A percentile compares a stretch with the other conserved stretches of the same genome.
phyloP scores from a whole-genome alignment of 2,797 vertebrate species.

The Threskiornis aethiopicus region DNA sequence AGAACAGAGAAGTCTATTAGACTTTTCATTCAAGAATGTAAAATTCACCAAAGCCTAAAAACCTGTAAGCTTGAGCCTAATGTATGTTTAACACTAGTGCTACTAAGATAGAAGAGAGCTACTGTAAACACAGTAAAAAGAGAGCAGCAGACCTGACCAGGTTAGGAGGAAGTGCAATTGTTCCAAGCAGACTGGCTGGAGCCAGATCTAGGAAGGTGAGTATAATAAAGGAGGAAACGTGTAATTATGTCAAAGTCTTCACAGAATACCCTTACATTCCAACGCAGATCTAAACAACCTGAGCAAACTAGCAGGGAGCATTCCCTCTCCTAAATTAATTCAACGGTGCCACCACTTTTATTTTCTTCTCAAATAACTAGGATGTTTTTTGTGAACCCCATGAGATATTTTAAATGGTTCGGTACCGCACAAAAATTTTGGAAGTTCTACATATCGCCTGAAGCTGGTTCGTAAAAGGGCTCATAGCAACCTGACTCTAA shows the following conservation, averaged over 20 bases:
- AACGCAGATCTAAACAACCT: slow-evolving; percentile 24
- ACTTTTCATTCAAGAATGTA: neutral
- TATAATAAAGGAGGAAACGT: slow-evolving; percentile 62
- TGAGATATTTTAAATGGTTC: neutral
- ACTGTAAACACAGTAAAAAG: slow-evolving; percentile 10
- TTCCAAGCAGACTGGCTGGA: slow-evolving; percentile 81
- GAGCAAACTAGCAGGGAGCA: slow-evolving; percentile 57
- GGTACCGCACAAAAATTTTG: neutral
- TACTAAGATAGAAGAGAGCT: neutral
- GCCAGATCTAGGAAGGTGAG: slow-evolving; percentile 82
- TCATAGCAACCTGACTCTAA: neutral
- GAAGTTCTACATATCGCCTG: neutral
- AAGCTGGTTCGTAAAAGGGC: neutral
- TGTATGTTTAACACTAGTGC: neutral
- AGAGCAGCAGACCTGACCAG: slow-evolving; percentile 33
- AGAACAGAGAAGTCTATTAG: neutral
- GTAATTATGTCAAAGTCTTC: slow-evolving; percentile 38
- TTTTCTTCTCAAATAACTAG: neutral
- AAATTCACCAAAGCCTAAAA: neutral
- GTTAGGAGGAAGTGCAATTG: slow-evolving; percentile 67
- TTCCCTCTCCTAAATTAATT: slow-evolving; percentile 36
- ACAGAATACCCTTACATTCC: neutral
- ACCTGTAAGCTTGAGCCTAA: neutral
- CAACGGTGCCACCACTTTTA: neutral
- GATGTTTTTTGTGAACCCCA: neutral